Evolutionary conservation across 2,888 invertebrate genomes (phyloP), one percentile per base, ranked within the genome.

Genomic region (Eupithecia subumbrata): DNA sequence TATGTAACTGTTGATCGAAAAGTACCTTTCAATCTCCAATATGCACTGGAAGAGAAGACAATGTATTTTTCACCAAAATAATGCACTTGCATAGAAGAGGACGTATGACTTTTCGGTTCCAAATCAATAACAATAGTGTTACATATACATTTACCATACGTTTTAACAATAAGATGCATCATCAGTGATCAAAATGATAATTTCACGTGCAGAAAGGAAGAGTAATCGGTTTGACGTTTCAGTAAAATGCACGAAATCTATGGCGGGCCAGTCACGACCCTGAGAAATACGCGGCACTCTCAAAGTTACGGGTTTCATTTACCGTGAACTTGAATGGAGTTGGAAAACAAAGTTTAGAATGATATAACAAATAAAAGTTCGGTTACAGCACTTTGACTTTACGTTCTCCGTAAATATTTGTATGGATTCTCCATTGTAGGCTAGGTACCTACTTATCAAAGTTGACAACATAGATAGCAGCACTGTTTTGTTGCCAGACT

Each of bases 381-480:
- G 81, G 82, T 80, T 86, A 82, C 81, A 84, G 91, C 94, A 95
- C 95, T 95, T 82, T 86, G 72, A 84, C 77, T 16, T 64, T 22
- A 80, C 86, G 81, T 87, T 93, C 92, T 92, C 94, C 94, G 95
- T 96, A 95, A 96, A 95, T 95, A 95, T 95, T 96, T 96, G 96
- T 95, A 95, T 93, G 95, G 94, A 95, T 95, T 95, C 96, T 96
- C 96, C 96, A 96, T 96, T 96, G 95, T 85, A 89, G 83, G 88
- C 90, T n/a, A n/a, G n/a, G n/a, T n/a, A n/a, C n/a, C n/a, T 92
- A 90, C 90, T 90, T 92, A 92, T 91, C 92, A 93, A 92, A 96
- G 96, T 97, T 97, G 97, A 97, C 97, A 97, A 96, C 96, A 96
- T 95, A 97, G 97, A 96, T 96, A 97, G 97, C 97, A 96, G 95